phyloP scores from a whole-genome alignment of 2,113 vertebrate genomes.

The Esox niger region DNA sequence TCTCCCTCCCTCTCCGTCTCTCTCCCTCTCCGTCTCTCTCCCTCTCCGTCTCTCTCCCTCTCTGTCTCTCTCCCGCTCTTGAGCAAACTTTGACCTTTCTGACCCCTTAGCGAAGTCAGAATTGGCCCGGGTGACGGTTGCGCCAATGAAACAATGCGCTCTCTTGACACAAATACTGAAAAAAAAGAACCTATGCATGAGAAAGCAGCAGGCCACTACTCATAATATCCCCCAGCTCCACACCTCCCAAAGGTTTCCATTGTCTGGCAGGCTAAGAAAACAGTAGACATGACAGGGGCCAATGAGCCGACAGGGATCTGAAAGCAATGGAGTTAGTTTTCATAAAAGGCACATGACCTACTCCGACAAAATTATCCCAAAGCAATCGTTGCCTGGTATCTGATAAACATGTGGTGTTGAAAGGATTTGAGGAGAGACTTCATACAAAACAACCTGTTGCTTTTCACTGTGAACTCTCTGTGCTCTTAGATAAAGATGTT shows the following conservation, averaged over 20 bases:
- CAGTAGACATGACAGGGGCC: slow-evolving; percentile 41
- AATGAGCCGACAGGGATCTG: slow-evolving; percentile 33
- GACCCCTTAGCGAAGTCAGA: slow-evolving; percentile 10
- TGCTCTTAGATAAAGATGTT: not conserved
- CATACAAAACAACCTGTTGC: not conserved
- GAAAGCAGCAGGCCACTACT: slow-evolving; percentile 38
- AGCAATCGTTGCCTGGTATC: not conserved
- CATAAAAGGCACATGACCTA: slow-evolving; percentile 44
- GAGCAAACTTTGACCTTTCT: slow-evolving; percentile 17
- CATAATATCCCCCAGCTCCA: slow-evolving; percentile 36
- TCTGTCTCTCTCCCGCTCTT: no score
- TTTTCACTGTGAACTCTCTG: not conserved
- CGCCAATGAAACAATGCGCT: slow-evolving; percentile 33
- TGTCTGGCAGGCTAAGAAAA: slow-evolving; percentile 42
- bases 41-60: no score
- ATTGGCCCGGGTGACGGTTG: slow-evolving; percentile 8
- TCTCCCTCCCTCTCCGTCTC: slow-evolving; percentile 25
- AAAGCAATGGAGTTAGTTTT: slow-evolving; percentile 35
- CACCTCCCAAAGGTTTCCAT: slow-evolving; percentile 39
- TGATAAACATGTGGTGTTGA: slow-evolving; percentile 26
- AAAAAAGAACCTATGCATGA: slow-evolving; percentile 43
- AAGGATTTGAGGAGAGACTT: slow-evolving; percentile 20
- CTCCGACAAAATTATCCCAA: slow-evolving; percentile 37
- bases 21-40: no score
- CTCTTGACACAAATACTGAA: slow-evolving; percentile 32